Evolutionary conservation across 53 echinoderm and acorn worm genomes (phyloP).

Genomic region (Echinarachnius parma): DNA sequence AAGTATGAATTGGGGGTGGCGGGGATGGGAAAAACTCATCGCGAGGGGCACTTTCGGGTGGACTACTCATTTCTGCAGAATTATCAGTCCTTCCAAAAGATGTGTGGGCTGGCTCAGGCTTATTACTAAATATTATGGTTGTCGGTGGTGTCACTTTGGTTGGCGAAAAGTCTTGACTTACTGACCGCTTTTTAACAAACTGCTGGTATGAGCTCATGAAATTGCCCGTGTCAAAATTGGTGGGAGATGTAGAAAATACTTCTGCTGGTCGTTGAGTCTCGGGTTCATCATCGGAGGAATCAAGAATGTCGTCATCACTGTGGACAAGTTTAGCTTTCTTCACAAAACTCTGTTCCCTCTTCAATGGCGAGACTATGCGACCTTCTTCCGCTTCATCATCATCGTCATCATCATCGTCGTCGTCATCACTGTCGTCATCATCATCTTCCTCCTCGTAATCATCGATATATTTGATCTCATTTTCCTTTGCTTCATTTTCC

Average conservation of each 20-base stretch:
- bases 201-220: constrained; percentile 36
- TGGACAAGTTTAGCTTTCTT: constrained; percentile 35
- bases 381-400: constrained; percentile 2
- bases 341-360: constrained; percentile 24
- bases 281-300: neutral
- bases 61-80: no score
- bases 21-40: no score
- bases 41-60: no score
- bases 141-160: no score
- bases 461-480: no score
- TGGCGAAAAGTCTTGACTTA: constrained; percentile 7
- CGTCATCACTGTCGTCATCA: neutral
- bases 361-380: constrained; percentile 16
- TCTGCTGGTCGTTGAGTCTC: neutral
- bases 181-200: constrained; percentile 12
- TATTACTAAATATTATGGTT: no score
- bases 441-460: constrained; percentile 24
- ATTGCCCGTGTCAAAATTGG: neutral
- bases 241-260: constrained; percentile 2
- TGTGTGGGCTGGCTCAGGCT: no score
- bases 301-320: constrained; percentile 35
- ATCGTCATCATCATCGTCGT: constrained; percentile 9
- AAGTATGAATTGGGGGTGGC: no score
- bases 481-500: neutral
- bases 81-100: no score